Evolutionary conservation across 37 sponge, comb jelly and placozoan species (phyloP).

Genomic region (Halichondria panicea): DNA sequence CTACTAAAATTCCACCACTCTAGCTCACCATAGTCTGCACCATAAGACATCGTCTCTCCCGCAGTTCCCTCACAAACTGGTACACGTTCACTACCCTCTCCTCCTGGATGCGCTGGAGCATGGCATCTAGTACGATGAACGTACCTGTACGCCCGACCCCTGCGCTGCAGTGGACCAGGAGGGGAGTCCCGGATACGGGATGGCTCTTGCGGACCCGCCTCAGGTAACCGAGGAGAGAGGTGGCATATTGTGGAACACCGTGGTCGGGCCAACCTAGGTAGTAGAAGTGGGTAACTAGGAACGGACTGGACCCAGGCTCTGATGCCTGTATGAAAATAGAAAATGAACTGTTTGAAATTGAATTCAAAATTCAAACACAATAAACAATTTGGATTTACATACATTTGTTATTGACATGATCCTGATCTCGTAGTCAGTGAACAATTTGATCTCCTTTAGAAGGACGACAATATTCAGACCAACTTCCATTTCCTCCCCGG

Average conservation of each 20-base stretch:
- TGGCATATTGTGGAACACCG: slow-evolving; percentile 73
- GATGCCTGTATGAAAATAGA: neutral
- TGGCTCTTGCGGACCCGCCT: slow-evolving; percentile 39
- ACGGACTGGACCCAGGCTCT: neutral
- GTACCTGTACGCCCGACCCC: slow-evolving; percentile 67
- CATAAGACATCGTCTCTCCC: slow-evolving; percentile 24
- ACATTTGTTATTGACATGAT: slow-evolving; percentile 24
- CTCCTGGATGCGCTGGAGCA: slow-evolving; percentile 31
- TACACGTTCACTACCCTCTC: slow-evolving; percentile 32
- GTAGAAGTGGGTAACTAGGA: slow-evolving; percentile 51
- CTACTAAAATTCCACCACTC: neutral
- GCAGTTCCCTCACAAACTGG: slow-evolving; percentile 29
- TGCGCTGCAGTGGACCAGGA: slow-evolving; percentile 75
- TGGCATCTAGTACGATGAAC: slow-evolving; percentile 45
- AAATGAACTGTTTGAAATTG: neutral
- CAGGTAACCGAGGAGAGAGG: slow-evolving; percentile 59
- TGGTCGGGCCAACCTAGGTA: slow-evolving; percentile 76
- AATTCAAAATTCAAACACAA: neutral
- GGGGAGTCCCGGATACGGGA: slow-evolving; percentile 19
- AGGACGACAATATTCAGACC: slow-evolving; percentile 20
- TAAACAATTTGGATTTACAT: neutral
- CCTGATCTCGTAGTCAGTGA: slow-evolving; percentile 51
- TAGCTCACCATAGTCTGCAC: slow-evolving; percentile 47
- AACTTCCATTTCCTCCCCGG: slow-evolving; percentile 8
- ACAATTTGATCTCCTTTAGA: slow-evolving; percentile 11